Conservation (phyloP, 2,888 invertebrate species). For the Cordilura impudica region DNA sequence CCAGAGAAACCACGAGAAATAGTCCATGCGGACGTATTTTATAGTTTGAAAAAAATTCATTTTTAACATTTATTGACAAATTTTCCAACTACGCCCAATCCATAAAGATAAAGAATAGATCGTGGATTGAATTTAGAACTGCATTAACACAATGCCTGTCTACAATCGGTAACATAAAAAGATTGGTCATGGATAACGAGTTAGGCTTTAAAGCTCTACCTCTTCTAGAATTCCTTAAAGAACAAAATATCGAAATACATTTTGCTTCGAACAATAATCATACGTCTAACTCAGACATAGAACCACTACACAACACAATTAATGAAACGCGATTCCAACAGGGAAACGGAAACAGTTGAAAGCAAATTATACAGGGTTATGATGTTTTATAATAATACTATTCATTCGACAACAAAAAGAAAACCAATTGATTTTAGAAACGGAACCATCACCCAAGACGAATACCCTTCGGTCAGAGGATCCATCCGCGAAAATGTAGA, state of each 20-base stretch:
- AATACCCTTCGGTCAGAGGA: slow-evolving; percentile 10
- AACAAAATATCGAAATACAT: slow-evolving; percentile 29
- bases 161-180: slow-evolving; percentile 39
- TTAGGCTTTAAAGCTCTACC: too few relatives aligned
- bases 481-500: slow-evolving; percentile 18
- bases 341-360: slow-evolving; percentile 50
- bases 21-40: too few relatives aligned
- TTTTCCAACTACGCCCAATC: too few relatives aligned
- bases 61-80: too few relatives aligned
- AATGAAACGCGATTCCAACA: slow-evolving; percentile 43
- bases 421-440: slow-evolving; percentile 23
- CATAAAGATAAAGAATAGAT: too few relatives aligned
- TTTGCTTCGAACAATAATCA: too few relatives aligned
- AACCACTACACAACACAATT: slow-evolving; percentile 42
- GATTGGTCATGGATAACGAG: slow-evolving; percentile 53
- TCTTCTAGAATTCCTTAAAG: slow-evolving; percentile 41
- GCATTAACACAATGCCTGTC: slow-evolving; percentile 46
- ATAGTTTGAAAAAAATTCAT: too few relatives aligned
- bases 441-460: not conserved
- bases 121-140: slow-evolving; percentile 59
- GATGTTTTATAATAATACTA: slow-evolving; percentile 55
- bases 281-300: slow-evolving; percentile 32
- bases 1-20: slow-evolving; percentile 63
- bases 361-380: slow-evolving; percentile 61
- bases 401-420: slow-evolving; percentile 50